Conservation (phyloP, 2,797 vertebrate species). For the Argya squamiceps region DNA sequence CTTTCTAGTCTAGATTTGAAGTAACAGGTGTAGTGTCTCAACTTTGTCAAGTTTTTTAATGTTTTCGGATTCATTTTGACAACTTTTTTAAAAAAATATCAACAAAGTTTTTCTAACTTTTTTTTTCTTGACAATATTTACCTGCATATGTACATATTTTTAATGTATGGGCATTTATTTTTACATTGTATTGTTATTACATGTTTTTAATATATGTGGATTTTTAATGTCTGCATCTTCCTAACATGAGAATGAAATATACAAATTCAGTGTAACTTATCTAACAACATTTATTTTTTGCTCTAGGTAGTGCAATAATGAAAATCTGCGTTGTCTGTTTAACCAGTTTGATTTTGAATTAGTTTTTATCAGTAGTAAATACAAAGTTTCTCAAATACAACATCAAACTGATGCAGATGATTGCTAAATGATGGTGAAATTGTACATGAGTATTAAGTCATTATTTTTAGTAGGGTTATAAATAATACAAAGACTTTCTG, state of each 20-base stretch:
- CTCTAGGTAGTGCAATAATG: background rate
- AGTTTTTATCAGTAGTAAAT: background rate
- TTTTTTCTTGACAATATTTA: background rate
- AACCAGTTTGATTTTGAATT: background rate
- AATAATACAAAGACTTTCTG: background rate
- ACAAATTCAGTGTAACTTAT: background rate
- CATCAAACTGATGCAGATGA: background rate
- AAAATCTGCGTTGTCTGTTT: background rate
- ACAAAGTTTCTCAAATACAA: background rate
- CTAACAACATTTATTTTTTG: background rate
- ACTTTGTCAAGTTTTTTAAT: background rate
- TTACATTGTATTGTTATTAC: background rate
- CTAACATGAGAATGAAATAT: background rate
- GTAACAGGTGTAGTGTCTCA: slow-evolving; percentile 28
- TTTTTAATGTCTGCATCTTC: background rate
- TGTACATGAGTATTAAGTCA: background rate
- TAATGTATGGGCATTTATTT: background rate
- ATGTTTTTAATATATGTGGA: background rate
- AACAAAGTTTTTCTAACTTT: background rate
- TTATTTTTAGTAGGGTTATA: background rate
- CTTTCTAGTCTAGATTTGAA: background rate
- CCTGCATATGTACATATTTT: background rate
- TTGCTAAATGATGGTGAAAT: background rate
- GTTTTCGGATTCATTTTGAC: background rate
- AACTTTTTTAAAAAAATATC: background rate